Evolutionary conservation across 2,113 vertebrate species (phyloP).

Genomic region (Ochotona curzoniae): DNA sequence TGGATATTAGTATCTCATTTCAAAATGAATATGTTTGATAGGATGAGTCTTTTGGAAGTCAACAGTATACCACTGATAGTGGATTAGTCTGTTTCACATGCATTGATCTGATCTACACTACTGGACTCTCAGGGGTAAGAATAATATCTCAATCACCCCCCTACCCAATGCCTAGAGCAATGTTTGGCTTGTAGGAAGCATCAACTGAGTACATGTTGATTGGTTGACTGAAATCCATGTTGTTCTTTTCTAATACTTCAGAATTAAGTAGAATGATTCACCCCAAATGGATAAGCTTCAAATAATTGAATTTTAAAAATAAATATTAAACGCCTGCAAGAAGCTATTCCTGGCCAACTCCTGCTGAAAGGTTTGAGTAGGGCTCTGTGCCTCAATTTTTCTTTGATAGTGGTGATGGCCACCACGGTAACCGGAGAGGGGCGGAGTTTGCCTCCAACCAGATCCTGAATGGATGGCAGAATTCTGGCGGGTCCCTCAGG

Average conservation of each 20-base stretch:
- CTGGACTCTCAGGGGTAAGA: not conserved
- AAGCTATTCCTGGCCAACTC: not conserved
- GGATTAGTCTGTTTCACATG: not conserved
- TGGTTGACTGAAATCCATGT: not conserved
- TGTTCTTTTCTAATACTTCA: not conserved
- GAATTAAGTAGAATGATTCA: slow-evolving; percentile 36
- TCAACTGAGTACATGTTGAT: not conserved
- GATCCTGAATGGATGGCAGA: no score
- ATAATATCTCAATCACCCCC: not conserved
- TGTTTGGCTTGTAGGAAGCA: not conserved
- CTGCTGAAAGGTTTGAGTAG: not conserved
- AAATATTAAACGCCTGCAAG: not conserved
- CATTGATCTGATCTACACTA: not conserved
- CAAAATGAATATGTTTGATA: slow-evolving; percentile 23
- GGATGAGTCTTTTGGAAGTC: not conserved
- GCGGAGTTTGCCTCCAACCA: no score
- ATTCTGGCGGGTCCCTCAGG: no score
- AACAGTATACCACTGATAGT: not conserved
- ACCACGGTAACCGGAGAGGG: no score
- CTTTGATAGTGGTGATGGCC: not conserved
- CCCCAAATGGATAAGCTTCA: not conserved
- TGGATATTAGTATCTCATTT: not conserved
- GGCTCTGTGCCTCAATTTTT: not conserved
- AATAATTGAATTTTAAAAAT: slow-evolving; percentile 48
- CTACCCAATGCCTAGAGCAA: not conserved